Conservation (phyloP, 2,113 vertebrate species). For the Callipepla californica region DNA sequence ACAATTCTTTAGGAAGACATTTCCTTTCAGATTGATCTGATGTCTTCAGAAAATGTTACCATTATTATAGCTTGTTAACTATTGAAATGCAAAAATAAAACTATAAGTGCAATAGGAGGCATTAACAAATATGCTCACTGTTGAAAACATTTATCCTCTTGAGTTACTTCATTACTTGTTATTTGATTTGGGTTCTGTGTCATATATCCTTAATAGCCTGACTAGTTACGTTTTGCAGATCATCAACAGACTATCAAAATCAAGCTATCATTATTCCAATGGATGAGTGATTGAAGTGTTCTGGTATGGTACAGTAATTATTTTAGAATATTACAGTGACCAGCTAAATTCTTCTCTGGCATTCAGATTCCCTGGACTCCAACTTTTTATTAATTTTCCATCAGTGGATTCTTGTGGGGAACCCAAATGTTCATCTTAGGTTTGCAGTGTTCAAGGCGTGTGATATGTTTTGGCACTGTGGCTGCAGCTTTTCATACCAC, state of each 20-base stretch:
- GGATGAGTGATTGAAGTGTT: background rate
- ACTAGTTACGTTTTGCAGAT: background rate
- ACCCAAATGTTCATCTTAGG: background rate
- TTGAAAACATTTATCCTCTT: background rate
- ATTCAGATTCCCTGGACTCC: background rate
- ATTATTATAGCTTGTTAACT: constrained; percentile 35
- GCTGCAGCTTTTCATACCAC: accelerated
- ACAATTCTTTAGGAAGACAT: constrained; percentile 26
- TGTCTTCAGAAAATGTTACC: constrained; percentile 40
- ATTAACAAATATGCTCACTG: constrained; percentile 1
- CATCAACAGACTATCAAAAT: background rate
- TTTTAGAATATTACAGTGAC: background rate
- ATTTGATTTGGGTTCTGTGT: background rate
- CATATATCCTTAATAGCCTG: background rate
- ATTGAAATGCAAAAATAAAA: constrained; percentile 34
- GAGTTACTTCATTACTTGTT: background rate
- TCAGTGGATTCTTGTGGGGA: background rate
- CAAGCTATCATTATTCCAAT: background rate
- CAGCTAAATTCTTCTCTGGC: background rate
- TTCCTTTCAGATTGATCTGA: constrained; percentile 52
- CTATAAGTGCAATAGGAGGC: background rate
- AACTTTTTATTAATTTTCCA: background rate
- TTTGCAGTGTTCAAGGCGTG: background rate
- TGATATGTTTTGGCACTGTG: background rate
- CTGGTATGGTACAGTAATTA: background rate